Percentiles rank a stretch among this genome's conserved stretches.
Evolutionary conservation across 1,140 invertebrate genomes (phyloP).

Genomic region (Samia ricini): DNA sequence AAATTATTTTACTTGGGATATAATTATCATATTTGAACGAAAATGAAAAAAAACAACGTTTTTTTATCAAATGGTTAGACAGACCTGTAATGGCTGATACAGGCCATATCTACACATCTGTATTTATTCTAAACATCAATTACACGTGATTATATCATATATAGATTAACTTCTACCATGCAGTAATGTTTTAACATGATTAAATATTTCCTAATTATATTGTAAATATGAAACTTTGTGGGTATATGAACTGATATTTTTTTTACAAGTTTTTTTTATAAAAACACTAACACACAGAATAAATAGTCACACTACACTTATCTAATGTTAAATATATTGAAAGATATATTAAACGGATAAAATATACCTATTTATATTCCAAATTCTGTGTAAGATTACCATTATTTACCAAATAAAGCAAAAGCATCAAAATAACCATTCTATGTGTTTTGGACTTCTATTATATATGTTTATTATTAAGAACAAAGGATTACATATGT

Average conservation of each 20-base stretch:
- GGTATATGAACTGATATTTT: slow-evolving; percentile 69
- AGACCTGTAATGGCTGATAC: slow-evolving; percentile 65
- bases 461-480: too few species aligned
- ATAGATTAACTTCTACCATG: slow-evolving; percentile 8
- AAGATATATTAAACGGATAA: too few species aligned
- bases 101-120: slow-evolving; percentile 57
- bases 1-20: too few species aligned
- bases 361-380: too few species aligned
- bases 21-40: not conserved
- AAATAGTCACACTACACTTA: not conserved
- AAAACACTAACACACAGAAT: slow-evolving; percentile 48
- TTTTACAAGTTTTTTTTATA: slow-evolving; percentile 55
- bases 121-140: slow-evolving; percentile 40
- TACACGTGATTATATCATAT: slow-evolving; percentile 19
- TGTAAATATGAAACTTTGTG: slow-evolving; percentile 35
- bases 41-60: not conserved
- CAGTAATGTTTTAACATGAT: not conserved
- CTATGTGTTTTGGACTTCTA: too few species aligned
- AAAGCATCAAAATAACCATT: too few species aligned
- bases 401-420: too few species aligned
- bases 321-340: not conserved
- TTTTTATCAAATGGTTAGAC: slow-evolving; percentile 50
- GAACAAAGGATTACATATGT: too few species aligned
- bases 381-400: too few species aligned
- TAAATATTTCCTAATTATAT: slow-evolving; percentile 15